phyloP scores from a whole-genome alignment of 64 coral and sea anemone genomes.

The Stylophora pistillata region DNA sequence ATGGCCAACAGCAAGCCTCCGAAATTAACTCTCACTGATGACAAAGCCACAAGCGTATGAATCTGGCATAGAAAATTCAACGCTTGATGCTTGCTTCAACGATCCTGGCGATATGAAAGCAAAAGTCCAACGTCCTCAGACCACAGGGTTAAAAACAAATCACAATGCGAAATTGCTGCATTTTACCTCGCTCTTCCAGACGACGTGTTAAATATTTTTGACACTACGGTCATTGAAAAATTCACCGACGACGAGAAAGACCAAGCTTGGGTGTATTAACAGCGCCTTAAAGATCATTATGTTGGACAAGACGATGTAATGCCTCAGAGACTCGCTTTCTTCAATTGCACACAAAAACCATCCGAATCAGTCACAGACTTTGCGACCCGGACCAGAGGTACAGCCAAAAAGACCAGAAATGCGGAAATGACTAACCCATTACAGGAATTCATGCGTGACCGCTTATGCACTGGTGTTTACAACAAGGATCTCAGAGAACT shows the following conservation, averaged over 20 bases:
- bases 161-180: constrained; percentile 14
- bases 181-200: constrained; percentile 21
- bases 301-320: constrained; percentile 42
- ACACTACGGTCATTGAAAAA: constrained; percentile 19
- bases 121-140: constrained; percentile 23
- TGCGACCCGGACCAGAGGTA: neutral
- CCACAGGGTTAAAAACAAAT: constrained; percentile 14
- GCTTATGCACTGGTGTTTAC: constrained; percentile 2
- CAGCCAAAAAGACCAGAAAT: constrained; percentile 11
- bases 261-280: constrained; percentile 11
- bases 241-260: neutral
- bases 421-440: constrained; percentile 11
- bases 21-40: constrained; percentile 6
- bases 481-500: constrained; percentile 36
- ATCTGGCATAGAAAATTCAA: no score
- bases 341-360: constrained; percentile 24
- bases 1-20: constrained; percentile 13
- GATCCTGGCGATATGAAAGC: constrained; percentile 7
- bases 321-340: constrained; percentile 13
- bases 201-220: constrained; percentile 24
- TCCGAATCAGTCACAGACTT: constrained; percentile 21
- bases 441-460: constrained; percentile 11
- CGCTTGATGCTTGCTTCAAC: constrained; percentile 22
- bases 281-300: constrained; percentile 25
- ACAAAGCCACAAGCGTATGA: constrained; percentile 36